phyloP scores from a whole-genome alignment of 2,797 vertebrate genomes.

The Cuculus canorus region DNA sequence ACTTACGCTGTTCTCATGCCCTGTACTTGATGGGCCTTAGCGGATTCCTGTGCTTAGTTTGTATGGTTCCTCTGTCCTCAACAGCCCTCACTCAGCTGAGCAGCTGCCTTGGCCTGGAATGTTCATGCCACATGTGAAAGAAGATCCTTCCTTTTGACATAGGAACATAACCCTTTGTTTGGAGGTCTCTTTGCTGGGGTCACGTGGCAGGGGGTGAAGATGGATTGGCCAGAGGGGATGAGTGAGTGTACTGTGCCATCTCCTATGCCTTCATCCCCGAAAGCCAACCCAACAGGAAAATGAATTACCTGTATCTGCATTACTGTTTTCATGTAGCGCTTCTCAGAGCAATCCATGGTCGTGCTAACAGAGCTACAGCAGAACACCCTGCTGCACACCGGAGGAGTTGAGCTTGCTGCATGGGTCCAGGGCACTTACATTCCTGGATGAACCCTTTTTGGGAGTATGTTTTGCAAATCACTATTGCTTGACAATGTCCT shows the following conservation, averaged over 20 bases:
- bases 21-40: neutral
- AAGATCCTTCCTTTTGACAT: neutral
- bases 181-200: neutral
- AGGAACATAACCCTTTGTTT: neutral
- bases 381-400: fast-evolving
- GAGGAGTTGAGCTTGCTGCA: neutral
- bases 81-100: neutral
- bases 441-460: neutral
- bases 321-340: neutral
- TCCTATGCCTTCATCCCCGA: neutral
- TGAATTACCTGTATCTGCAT: neutral
- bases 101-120: neutral
- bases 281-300: neutral
- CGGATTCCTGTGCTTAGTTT: neutral
- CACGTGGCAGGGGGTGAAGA: fast-evolving
- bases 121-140: neutral
- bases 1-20: neutral
- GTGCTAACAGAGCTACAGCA: neutral
- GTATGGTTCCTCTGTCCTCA: neutral
- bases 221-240: neutral
- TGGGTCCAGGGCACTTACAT: neutral
- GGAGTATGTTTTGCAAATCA: neutral
- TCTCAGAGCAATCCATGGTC: neutral
- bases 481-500: neutral
- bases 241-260: neutral